Base-by-base conservation (phyloP, 2,797 vertebrate species). In the Parotocinclus haroldoi region DNA sequence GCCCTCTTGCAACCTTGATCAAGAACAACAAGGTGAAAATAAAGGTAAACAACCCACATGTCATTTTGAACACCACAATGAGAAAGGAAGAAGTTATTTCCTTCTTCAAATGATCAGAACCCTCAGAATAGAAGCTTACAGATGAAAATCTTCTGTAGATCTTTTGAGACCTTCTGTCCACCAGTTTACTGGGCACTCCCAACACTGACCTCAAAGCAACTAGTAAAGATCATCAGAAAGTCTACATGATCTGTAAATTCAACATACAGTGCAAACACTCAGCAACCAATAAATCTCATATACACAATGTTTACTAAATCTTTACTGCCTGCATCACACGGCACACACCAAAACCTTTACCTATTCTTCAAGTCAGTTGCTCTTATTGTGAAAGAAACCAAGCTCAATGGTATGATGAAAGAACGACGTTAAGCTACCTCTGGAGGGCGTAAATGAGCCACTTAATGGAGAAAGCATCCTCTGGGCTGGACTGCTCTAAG, bases 331-430 rank as follows among this genome's bases (percentile, higher is more conserved):
- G 14, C 37, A 70, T 42, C 10, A 42, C 40, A 42, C 9, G 10
- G 66, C 70, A 70, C 63, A 76, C 72, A 74, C 63, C 63, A 70
- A 64, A 65, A 16, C 27, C 27, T 27, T 27, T 27, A 27, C 27
- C 27, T 5, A 27, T 27, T 27, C 27, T 5, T 27, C 27, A 27
- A 27, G 2, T 12, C 11, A 51, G 39, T 10, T 18, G 9, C 37
- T 38, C 56, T 62, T 57, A 58, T 61, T 36, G 56, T 79, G 69
- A 79, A 71, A 70, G 55, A 65, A 70, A 42, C 59, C 60, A 76
- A 69, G 52, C 53, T 18, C 5, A 2, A 38, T 52, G 36, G 27
- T 5, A 58, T 49, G 27, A 45, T 27, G 65, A 14, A 52, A n/a
- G 7, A 12, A 14, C 4, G 37, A 60, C 19, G 7, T 13, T 8